Base-by-base conservation (phyloP, 1,140 invertebrate species). In the Brachionus rotundiformis region DNA sequence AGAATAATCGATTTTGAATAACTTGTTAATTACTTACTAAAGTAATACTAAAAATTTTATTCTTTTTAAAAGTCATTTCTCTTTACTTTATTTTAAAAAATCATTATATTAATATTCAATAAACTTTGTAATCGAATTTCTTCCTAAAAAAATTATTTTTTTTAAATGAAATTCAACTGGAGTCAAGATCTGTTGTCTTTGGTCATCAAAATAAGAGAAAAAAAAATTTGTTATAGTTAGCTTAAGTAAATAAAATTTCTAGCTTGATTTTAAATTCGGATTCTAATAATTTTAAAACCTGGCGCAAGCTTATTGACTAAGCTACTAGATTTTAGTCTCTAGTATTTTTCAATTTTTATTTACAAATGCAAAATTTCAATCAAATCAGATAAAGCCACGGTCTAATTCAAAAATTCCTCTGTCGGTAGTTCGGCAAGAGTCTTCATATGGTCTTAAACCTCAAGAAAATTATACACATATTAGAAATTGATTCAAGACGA, bases 231-330 rank as follows among this genome's bases (percentile, higher is more conserved):
- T 19, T 68, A n/a, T n/a, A n/a, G n/a, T n/a, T n/a, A n/a, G n/a
- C n/a, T n/a, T n/a, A 36, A 36, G 63, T 68, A 68, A 68, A 68
- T 31, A 68, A 68, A 63, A 68, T 31, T 68, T 68, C 16, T 19
- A 54, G 47, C 19, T 54, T 54, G 5, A 54, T 7, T 19, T 19
- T 8, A 41, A 41, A 41, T 13, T 41, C n/a, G 47, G 19, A 54
- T 54, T 4, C 4, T 5, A 54, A 54, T 8, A 54, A 54, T 23
- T 54, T 19, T 54, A 1, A 54, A 54, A 54, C 47, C 47, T 54
- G 47, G 47, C 23, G 47, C 19, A 54, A 54, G 23, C n/a, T 54
- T 54, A 25, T 54, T 54, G 47, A 54, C 47, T 54, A 54, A 54
- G 39, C 39, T 41, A 41, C 39, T 41, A 54, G 47, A 54, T 23